phyloP scores from a whole-genome alignment of 2,797 vertebrate species.

The Phyllotis vaccarum region DNA sequence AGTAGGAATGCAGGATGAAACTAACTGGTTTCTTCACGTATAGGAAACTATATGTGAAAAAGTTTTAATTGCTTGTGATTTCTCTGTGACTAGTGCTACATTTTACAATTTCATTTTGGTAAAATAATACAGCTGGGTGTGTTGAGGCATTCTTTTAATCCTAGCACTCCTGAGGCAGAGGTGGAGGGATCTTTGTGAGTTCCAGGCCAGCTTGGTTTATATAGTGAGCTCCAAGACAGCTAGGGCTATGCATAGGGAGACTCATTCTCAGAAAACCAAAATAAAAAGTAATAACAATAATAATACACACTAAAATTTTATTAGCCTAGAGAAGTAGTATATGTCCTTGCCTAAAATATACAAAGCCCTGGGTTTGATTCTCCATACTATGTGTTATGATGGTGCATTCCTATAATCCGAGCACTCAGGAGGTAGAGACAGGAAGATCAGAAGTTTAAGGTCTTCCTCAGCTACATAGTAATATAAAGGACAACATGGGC shows the following conservation, averaged over 20 bases:
- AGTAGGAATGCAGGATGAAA: not conserved
- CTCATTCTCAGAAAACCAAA: not conserved
- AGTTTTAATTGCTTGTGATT: not conserved
- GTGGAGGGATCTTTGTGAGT: not conserved
- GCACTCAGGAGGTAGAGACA: not conserved
- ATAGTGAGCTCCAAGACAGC: not conserved
- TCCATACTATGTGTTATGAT: not conserved
- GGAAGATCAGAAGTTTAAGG: not conserved
- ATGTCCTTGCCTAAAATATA: not conserved
- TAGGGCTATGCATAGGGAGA: not conserved
- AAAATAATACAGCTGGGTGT: not conserved
- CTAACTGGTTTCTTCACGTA: not conserved
- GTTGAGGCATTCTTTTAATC: not conserved
- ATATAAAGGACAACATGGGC: not conserved
- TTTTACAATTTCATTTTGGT: constrained; percentile 45
- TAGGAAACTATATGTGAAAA: constrained; percentile 17
- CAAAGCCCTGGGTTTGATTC: not conserved
- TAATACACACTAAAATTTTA: not conserved
- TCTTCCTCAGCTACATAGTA: not conserved
- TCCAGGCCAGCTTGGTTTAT: not conserved
- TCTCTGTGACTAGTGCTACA: not conserved
- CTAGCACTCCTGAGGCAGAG: not conserved
- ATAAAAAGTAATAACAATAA: not conserved
- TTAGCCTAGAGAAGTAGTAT: not conserved
- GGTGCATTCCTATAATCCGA: not conserved